These are phyloP conservation scores for Phrynocephalus vlangalii DNA, from an alignment of 2,797 vertebrate genomes.

Conservation along the genomic window DNA sequence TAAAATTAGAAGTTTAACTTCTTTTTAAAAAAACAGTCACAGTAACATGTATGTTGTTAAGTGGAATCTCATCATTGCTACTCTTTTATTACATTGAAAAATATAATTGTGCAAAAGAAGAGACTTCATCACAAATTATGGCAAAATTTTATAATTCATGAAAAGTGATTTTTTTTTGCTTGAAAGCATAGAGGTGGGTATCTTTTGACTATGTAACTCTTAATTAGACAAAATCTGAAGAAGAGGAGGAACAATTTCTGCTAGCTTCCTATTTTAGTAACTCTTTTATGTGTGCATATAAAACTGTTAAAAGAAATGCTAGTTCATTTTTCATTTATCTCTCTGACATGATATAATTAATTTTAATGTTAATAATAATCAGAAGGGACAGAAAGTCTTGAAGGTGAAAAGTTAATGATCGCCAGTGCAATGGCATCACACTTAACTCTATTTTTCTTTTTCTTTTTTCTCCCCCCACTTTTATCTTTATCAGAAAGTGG, in stretches of 20 bases:
- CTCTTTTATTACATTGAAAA: background rate
- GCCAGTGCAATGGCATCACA: background rate
- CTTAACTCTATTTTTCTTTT: background rate
- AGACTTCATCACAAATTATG: constrained; percentile 11
- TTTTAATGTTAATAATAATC: constrained; percentile 11
- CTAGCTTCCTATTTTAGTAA: background rate
- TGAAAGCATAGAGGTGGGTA: constrained; percentile 1
- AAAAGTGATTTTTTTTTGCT: background rate
- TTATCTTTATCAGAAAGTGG: background rate
- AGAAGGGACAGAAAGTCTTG: background rate
- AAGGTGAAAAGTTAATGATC: constrained; percentile 1
- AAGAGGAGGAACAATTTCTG: constrained; percentile 11
- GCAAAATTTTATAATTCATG: background rate
- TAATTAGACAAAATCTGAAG: constrained; percentile 27
- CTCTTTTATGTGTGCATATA: constrained; percentile 1
- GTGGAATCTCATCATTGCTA: background rate
- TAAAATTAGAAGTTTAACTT: too few relatives aligned
- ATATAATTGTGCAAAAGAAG: constrained; percentile 1
- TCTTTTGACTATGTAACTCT: constrained; percentile 12
- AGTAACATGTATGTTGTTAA: too few relatives aligned
- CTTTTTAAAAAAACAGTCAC: too few relatives aligned
- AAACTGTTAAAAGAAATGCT: background rate
- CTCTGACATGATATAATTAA: constrained; percentile 13
- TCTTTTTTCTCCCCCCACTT: too few relatives aligned
- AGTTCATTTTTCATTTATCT: constrained; percentile 22